Conservation (phyloP, 2,797 vertebrate genomes). For the Allobates femoralis region DNA sequence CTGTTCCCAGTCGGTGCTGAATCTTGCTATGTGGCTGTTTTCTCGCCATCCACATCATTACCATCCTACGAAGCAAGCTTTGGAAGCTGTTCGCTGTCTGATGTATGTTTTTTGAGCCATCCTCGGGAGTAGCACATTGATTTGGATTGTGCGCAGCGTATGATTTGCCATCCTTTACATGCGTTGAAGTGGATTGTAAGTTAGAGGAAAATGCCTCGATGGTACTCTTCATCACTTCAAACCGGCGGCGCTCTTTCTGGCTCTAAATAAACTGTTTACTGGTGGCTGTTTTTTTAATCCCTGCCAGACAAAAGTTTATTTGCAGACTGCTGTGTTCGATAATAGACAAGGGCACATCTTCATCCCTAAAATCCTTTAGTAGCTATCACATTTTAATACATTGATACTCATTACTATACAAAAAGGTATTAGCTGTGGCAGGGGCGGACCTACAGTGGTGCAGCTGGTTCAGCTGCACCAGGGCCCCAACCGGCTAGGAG, state of each 20-base stretch:
- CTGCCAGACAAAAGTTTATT: not conserved
- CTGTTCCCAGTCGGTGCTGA: not conserved
- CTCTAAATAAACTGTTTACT: not conserved
- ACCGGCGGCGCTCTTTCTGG: not conserved
- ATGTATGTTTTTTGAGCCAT: not conserved
- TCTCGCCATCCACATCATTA: slow-evolving; percentile 1
- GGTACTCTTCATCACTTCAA: slow-evolving; percentile 4
- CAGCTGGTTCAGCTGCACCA: no score
- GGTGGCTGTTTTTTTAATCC: not conserved
- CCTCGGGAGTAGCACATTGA: not conserved
- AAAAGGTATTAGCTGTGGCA: no score
- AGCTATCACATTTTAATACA: not conserved
- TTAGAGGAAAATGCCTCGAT: not conserved
- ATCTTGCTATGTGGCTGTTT: not conserved
- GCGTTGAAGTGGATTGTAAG: slow-evolving; percentile 5
- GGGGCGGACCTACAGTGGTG: no score
- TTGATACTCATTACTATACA: not conserved
- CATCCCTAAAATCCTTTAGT: not conserved
- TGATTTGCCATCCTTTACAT: not conserved
- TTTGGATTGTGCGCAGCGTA: not conserved
- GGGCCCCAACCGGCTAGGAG: no score
- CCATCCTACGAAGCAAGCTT: not conserved
- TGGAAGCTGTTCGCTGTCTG: not conserved
- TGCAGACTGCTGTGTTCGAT: not conserved
- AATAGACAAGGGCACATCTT: not conserved